These are phyloP conservation scores for Drosophila limbata DNA, from an alignment of 2,888 invertebrate species.

Conservation along the genomic window DNA sequence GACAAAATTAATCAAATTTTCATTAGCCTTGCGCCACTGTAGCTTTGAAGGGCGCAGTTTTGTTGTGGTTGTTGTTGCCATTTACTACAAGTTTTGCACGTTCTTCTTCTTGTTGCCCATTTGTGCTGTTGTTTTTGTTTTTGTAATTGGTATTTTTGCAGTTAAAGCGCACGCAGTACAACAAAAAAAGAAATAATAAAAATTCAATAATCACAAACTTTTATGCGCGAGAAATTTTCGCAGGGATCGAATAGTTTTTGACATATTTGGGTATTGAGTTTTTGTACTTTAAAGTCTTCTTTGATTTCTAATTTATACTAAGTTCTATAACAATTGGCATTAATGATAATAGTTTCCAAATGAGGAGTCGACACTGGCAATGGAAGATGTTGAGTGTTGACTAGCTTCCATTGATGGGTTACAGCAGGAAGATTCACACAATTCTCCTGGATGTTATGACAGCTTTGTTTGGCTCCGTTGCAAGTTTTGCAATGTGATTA, in stretches of 20 bases:
- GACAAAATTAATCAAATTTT: too few relatives aligned
- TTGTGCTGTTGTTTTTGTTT: conserved; percentile 7
- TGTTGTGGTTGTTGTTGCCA: conserved; percentile 30
- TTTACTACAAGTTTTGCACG: conserved; percentile 22
- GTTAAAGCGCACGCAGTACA: conserved; percentile 30
- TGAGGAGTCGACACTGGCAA: not conserved
- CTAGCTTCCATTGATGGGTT: not conserved
- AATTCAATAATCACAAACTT: conserved; percentile 81
- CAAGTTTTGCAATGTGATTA: conserved; percentile 66
- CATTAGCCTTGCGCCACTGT: conserved; percentile 43
- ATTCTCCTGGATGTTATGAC: conserved; percentile 56
- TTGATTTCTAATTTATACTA: conserved; percentile 5
- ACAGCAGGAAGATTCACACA: not conserved
- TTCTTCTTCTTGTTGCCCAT: conserved; percentile 45
- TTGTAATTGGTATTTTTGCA: conserved; percentile 39
- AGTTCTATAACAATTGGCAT: conserved; percentile 62
- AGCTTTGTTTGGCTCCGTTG: conserved; percentile 55
- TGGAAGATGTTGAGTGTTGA: conserved; percentile 21
- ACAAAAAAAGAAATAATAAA: conserved; percentile 46
- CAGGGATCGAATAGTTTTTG: conserved; percentile 41
- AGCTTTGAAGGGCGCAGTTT: not conserved
- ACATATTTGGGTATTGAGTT: conserved; percentile 28
- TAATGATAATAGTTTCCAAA: conserved; percentile 6
- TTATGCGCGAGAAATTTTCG: conserved; percentile 68
- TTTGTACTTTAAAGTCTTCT: conserved; percentile 12